These are phyloP conservation scores for Xanthorhoe designata DNA, from an alignment of 2,888 invertebrate species.

Conservation along the genomic window DNA sequence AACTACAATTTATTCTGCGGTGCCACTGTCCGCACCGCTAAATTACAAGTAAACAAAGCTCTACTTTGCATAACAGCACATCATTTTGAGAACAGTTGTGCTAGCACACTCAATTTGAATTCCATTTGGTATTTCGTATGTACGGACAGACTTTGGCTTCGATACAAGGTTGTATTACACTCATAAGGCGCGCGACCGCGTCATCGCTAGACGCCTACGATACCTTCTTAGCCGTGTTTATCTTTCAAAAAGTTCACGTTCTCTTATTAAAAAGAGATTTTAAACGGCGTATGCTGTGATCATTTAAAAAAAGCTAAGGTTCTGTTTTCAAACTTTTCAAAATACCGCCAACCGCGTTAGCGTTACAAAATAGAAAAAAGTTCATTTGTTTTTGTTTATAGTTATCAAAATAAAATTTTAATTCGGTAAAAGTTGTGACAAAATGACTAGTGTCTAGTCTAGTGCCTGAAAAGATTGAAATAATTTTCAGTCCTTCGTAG, in stretches of 20 bases:
- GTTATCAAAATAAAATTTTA: not conserved
- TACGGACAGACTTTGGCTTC: constrained; percentile 52
- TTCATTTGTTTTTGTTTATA: constrained; percentile 1
- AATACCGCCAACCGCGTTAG: constrained; percentile 6
- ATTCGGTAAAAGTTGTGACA: not conserved
- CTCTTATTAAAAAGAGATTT: constrained; percentile 17
- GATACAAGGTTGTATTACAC: constrained; percentile 61
- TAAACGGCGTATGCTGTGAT: not conserved
- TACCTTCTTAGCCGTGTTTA: constrained; percentile 59
- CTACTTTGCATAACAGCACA: constrained; percentile 65
- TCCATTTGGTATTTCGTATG: constrained; percentile 53
- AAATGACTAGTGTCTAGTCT: not conserved
- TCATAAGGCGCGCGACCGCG: constrained; percentile 73
- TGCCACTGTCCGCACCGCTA: constrained; percentile 49
- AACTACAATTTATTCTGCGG: constrained; percentile 20
- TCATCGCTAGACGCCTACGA: constrained; percentile 72
- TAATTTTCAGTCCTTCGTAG: constrained; percentile 32
- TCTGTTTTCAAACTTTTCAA: not conserved
- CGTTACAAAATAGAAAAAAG: not conserved
- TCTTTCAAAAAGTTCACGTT: constrained; percentile 35
- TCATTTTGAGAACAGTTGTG: constrained; percentile 49
- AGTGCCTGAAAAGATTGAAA: constrained; percentile 2
- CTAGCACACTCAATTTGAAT: constrained; percentile 61
- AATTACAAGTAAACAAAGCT: constrained; percentile 68
- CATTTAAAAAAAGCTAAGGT: not conserved